Base-by-base conservation (phyloP, 2,888 invertebrate species). In the Smittia aterrima region DNA sequence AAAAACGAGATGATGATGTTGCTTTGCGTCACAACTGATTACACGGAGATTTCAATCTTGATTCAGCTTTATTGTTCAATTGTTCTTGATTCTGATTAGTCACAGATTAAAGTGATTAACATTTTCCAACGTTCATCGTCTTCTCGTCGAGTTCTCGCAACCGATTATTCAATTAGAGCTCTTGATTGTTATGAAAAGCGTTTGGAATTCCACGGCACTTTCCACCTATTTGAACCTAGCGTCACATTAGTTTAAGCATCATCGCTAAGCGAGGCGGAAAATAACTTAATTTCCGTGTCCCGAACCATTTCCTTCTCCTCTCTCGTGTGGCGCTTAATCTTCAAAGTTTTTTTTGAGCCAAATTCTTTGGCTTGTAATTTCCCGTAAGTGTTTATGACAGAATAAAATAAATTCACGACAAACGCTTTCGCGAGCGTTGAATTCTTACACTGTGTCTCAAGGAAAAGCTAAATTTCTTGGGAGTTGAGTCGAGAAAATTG, bases 351-450 rank as follows among this genome's bases (percentile, higher is more conserved):
- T 6, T 32, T n/a, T n/a, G n/a, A 32, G 32, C 32, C 32, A 32
- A 32, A 32, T 9, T 3, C 32, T 32, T 32, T n/a, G n/a, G 2
- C 7, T n/a, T n/a, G 16, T 47, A 47, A 47, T 47, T 47, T 47
- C n/a, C n/a, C 47, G 16, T n/a, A 47, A 47, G 47, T 47, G 47
- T 16, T 47, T 47, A 47, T 47, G 47, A 47, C 47, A 47, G 47
- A 16, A n/a, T 13, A 47, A 47, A 47, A 47, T 47, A 47, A 13
- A 47, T 47, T 47, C 47, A 47, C 47, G 2, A 47, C 4, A 47
- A 16, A 47, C 2, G 47, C 16, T 38, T 38, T 38, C 38, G 38
- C 38, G 9, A 7, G 4, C 9, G 38, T 9, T 38, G 9, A 38
- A 38, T 38, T 9, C 6, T 38, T 38, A 38, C 9, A 9, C 6